Evolutionary conservation across 2,113 vertebrate genomes (phyloP), one percentile per base, ranked within the genome.

Genomic region (Microcebus tavaratra): DNA sequence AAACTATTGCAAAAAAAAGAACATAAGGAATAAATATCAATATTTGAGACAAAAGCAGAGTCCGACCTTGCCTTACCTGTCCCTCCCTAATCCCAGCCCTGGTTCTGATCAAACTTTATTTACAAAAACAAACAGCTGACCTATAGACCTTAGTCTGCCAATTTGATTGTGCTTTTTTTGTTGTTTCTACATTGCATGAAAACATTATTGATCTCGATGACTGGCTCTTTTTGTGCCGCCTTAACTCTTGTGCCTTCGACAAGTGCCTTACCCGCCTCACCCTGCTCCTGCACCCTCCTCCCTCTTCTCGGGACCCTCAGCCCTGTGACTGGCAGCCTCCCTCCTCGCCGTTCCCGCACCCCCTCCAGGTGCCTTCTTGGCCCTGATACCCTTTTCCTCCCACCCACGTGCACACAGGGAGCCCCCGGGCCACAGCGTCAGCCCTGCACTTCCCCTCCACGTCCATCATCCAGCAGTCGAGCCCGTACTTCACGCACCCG

Each of bases 391-490:
- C 92, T 97, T 95, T 80, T 89, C 91, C 82, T 82, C 94, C 88
- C 81, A 93, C 63, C 85, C 42, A 0, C 89, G 0, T 50, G 65
- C 75, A 91, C 45, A 48, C 99, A 99, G 99, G 99, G 98, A 99
- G 99, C 98, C 99, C 99, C 92, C 99, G 99, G 97, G 99, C 99
- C 98, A 99, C 99, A 7, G 99, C 99, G 42, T 99, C 99, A 27
- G 99, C 99, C 88, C 98, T 99, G 98, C 99, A 99, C 99, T 99
- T 99, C 98, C 99, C 99, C n/a, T 99, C 99, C 97, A 99, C 99
- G 61, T 99, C 99, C 99, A 99, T 99, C 98, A 99, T 99, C 98
- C 99, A 99, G 99, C 99, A 99, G 99, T 99, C 99, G 96, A 99
- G 99, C 98, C 99, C 99, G 34, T 99, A 99, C 98, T 99, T 99